Percentiles rank a stretch among this genome's conserved stretches.
phyloP scores from a whole-genome alignment of 35 echinoderm and acorn worm genomes.

The Holothuria glaberrima region DNA sequence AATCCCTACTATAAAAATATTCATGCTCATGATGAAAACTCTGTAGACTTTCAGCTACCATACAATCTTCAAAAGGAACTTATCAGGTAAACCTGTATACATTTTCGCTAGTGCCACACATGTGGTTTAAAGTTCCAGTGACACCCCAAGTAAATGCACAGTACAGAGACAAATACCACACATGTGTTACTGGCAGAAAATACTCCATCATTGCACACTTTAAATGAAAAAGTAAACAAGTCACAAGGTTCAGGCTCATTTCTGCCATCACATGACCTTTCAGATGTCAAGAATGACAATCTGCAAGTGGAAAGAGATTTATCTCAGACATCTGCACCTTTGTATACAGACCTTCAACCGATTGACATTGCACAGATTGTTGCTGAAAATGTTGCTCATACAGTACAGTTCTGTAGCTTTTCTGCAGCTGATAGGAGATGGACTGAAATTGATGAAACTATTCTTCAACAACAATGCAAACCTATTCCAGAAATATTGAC shows the following conservation, averaged over 20 bases:
- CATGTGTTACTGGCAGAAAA: not conserved
- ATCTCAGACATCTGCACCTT: conserved; percentile 28
- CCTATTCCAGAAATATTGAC: conserved; percentile 24
- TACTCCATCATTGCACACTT: not conserved
- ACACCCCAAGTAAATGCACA: not conserved
- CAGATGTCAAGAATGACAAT: not conserved
- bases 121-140: not conserved
- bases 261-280: not conserved
- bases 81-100: too few species aligned
- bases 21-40: not conserved
- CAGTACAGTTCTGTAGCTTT: conserved; percentile 67
- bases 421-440: conserved; percentile 75
- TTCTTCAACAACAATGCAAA: conserved; percentile 56
- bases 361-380: not conserved
- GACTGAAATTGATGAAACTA: conserved; percentile 54
- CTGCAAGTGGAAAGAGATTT: not conserved
- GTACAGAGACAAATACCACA: not conserved
- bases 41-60: not conserved
- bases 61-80: not conserved
- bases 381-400: too few species aligned
- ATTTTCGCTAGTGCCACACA: not conserved
- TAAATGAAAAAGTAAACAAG: not conserved
- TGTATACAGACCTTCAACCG: conserved; percentile 34
- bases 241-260: too few species aligned
- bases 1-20: conserved; percentile 51